These are phyloP conservation scores for Elegia similella DNA, from an alignment of 2,888 invertebrate genomes.

Conservation along the genomic window DNA sequence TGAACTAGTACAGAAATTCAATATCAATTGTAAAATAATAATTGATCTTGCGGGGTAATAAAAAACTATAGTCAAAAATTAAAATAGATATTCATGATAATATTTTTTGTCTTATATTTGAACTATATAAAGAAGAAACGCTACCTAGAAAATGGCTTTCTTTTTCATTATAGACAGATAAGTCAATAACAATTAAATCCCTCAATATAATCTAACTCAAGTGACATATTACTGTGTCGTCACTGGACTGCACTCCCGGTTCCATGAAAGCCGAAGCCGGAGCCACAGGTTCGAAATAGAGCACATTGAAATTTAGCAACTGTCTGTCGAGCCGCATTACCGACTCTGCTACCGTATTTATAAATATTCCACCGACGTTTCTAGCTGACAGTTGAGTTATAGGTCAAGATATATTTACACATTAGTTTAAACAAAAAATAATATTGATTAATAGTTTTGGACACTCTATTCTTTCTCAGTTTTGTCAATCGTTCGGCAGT, in stretches of 20 bases:
- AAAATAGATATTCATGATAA: no score
- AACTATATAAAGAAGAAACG: no score
- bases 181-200: neutral
- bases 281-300: conserved; percentile 68
- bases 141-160: no score
- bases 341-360: conserved; percentile 69
- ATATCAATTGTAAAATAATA: no score
- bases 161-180: no score
- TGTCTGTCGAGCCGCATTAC: conserved; percentile 73
- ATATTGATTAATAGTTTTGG: conserved; percentile 29
- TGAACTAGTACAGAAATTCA: no score
- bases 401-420: conserved; percentile 61
- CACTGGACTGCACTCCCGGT: neutral
- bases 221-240: conserved; percentile 4
- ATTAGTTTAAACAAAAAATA: conserved; percentile 46
- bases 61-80: no score
- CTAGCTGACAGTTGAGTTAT: conserved; percentile 56
- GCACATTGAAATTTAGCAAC: conserved; percentile 80
- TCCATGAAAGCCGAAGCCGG: conserved; percentile 58
- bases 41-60: no score
- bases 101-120: no score
- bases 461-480: neutral
- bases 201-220: neutral
- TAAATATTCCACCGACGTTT: conserved; percentile 69
- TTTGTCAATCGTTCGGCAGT: neutral